Percentiles rank a stretch among this genome's conserved stretches.
Evolutionary conservation across 2,113 vertebrate genomes (phyloP).

Genomic region (Gobiocypris rarus): DNA sequence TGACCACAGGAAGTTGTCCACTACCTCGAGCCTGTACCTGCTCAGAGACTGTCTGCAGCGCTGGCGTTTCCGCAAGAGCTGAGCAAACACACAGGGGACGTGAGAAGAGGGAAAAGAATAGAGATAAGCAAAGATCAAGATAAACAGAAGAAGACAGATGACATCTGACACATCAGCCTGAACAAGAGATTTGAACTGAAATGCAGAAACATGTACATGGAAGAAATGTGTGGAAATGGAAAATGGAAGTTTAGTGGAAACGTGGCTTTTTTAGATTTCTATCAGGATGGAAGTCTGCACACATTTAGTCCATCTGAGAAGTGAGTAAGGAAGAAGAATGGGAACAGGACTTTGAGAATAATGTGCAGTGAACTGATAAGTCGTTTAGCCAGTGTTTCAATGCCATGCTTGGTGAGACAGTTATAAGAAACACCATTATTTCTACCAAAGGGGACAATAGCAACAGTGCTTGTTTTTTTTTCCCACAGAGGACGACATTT

Average conservation of each 20-base stretch:
- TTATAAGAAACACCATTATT: not conserved
- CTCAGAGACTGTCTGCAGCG: conserved; percentile 80
- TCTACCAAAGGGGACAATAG: not conserved
- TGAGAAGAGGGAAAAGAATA: conserved; percentile 47
- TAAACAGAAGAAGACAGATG: not conserved
- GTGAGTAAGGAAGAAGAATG: not conserved
- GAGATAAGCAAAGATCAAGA: conserved; percentile 19
- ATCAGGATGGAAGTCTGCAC: not conserved
- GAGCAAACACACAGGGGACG: conserved; percentile 65
- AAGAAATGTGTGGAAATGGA: not conserved
- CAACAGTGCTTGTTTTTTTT: not conserved
- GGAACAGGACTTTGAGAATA: not conserved
- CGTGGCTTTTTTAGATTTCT: not conserved
- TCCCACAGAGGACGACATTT: not conserved
- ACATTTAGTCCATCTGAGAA: not conserved
- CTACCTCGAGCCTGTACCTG: conserved; percentile 74
- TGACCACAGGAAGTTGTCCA: conserved; percentile 74
- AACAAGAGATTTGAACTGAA: not conserved
- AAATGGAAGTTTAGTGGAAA: not conserved
- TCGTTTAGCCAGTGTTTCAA: not conserved
- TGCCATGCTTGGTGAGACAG: not conserved
- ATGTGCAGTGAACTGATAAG: no score
- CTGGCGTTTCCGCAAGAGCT: conserved; percentile 73
- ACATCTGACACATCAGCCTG: not conserved
- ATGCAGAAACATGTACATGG: not conserved